Evolutionary conservation across 2,113 vertebrate genomes (phyloP), one percentile per base, ranked within the genome.

Genomic region (Thinocorus orbignyianus): DNA sequence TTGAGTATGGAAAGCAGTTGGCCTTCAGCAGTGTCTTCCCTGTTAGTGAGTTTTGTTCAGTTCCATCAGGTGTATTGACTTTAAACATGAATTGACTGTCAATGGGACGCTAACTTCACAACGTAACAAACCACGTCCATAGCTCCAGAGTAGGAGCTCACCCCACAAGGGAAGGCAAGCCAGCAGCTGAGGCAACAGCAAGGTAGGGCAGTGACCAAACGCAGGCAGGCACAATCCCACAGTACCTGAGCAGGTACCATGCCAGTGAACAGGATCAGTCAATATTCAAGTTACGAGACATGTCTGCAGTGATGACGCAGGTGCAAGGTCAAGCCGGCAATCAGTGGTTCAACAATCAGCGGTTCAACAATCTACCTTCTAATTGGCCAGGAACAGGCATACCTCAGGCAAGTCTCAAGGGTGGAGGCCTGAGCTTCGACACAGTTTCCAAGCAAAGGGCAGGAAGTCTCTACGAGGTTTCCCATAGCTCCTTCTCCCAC

Each of bases 61-160:
- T 30, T 68, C 79, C 15, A 42, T 20, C 39, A 30, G 1, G 14
- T 23, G 6, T 44, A 41, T 12, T 1, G 2, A 44, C 55, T 92
- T 90, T n/a, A 30, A 44, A 61, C 35, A 44, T n/a, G 44, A 69
- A 61, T 19, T 44, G 48, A 44, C 20, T 61, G 71, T 24, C 41
- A 49, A 4, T 0, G 9, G 33, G 37, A 84, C 49, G 14, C 22
- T 30, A 55, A 62, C n/a, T 81, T 57, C 31, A 82, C 2, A 1
- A 19, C 2, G 6, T 24, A 65, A 48, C 44, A 81, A 54, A 46
- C 39, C 22, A 62, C 0, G 0, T 14, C 68, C 42, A 20, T 55
- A 73, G 49, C 11, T 73, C 71, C 80, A 33, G 44, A 10, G 65
- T 6, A 64, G 57, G 33, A 91, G 35, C 7, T 77, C 20, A 26